These are phyloP conservation scores for Malurus melanocephalus DNA, from an alignment of 2,113 vertebrate species.

Conservation along the genomic window DNA sequence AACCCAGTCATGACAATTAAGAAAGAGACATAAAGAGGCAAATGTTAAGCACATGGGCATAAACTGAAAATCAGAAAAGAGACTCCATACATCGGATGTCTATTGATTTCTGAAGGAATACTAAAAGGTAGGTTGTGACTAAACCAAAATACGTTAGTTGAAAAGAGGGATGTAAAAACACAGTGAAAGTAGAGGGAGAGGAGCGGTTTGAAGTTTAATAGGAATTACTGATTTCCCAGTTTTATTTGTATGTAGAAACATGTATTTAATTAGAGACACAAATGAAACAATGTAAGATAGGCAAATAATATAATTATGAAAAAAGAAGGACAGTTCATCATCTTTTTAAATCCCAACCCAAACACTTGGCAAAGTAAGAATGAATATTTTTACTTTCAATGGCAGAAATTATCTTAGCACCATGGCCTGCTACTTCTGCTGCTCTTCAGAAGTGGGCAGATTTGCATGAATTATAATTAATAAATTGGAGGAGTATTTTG, in stretches of 20 bases:
- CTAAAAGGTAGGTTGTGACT: not conserved
- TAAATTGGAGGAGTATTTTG: not conserved
- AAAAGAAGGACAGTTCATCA: not conserved
- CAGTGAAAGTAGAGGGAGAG: not conserved
- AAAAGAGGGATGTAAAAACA: not conserved
- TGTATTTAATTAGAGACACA: not conserved
- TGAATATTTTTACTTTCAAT: not conserved
- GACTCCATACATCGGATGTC: not conserved
- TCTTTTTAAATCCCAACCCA: not conserved
- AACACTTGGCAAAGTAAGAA: not conserved
- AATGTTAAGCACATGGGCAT: not conserved
- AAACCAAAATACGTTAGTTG: not conserved
- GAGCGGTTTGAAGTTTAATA: not conserved
- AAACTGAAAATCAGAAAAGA: not conserved
- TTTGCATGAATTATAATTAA: not conserved
- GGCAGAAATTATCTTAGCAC: not conserved
- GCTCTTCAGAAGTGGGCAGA: not conserved
- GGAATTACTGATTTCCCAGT: not conserved
- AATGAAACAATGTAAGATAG: not conserved
- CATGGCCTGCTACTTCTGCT: not conserved
- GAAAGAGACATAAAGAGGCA: not conserved
- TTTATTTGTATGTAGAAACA: not conserved
- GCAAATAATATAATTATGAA: not conserved
- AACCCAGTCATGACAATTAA: not conserved
- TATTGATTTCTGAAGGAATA: not conserved